Percentiles rank a stretch among this genome's conserved stretches.
These are phyloP conservation scores for Paedocypris micromegethes DNA, from an alignment of 2,797 vertebrate species.

Conservation along the genomic window DNA sequence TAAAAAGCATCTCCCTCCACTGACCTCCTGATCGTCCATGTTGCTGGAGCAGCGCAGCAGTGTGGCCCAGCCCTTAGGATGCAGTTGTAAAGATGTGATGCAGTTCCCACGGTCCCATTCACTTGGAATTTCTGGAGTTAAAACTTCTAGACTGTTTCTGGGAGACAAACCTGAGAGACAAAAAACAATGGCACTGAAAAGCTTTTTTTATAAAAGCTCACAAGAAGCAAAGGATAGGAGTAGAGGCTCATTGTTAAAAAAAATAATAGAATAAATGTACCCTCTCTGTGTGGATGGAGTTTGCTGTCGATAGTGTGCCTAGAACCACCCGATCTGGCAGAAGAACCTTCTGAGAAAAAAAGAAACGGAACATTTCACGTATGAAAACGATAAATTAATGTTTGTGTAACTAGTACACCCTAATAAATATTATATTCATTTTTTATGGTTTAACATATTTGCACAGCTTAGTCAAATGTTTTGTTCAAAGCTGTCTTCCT, in stretches of 20 bases:
- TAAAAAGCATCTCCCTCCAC: background rate
- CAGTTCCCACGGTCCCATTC: slow-evolving; percentile 94
- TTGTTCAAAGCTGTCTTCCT: no score
- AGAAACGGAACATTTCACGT: no score
- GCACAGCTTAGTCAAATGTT: no score
- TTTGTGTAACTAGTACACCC: no score
- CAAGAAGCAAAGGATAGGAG: background rate
- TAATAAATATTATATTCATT: no score
- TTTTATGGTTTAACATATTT: no score
- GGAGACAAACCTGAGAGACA: slow-evolving; percentile 78
- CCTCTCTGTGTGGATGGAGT: slow-evolving; percentile 83
- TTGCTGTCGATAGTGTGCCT: slow-evolving; percentile 88
- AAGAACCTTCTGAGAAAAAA: slow-evolving; percentile 72
- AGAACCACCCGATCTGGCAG: slow-evolving; percentile 74
- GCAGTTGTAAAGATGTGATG: slow-evolving; percentile 96
- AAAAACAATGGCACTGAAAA: background rate
- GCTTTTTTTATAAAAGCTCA: background rate
- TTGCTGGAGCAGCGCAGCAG: slow-evolving; percentile 97
- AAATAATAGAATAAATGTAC: slow-evolving; percentile 55
- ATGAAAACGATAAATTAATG: no score
- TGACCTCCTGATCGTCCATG: slow-evolving; percentile 95
- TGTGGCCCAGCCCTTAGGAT: slow-evolving; percentile 95
- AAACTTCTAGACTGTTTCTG: slow-evolving; percentile 92
- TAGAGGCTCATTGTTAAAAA: slow-evolving; percentile 9
- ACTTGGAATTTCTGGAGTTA: slow-evolving; percentile 89